These are phyloP conservation scores for Rotaria macrura DNA, from an alignment of 2,888 invertebrate species.

Conservation along the genomic window DNA sequence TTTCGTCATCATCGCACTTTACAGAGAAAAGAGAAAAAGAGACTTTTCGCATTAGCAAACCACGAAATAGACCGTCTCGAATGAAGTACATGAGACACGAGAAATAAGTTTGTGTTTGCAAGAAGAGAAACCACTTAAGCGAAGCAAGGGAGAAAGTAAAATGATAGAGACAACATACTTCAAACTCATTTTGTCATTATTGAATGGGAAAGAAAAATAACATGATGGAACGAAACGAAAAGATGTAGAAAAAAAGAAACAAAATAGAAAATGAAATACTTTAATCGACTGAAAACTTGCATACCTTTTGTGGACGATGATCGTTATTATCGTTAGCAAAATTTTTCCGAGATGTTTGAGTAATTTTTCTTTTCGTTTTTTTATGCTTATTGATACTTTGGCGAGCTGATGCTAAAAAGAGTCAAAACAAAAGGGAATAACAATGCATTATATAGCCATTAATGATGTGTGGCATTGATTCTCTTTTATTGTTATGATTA, in stretches of 20 bases:
- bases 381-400: neutral
- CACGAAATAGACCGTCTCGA: neutral
- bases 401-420: neutral
- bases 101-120: neutral
- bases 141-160: neutral
- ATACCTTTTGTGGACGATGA: neutral
- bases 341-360: neutral
- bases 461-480: too few species aligned
- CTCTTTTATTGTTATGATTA: too few species aligned
- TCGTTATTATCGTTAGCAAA: neutral
- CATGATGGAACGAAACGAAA: too few species aligned
- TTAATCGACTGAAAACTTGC: neutral
- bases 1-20: neutral
- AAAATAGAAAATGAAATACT: neutral
- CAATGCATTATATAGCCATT: neutral
- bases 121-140: neutral
- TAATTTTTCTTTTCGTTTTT: neutral
- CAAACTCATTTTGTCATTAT: neutral
- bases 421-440: neutral
- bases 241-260: too few species aligned
- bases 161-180: neutral
- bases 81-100: neutral
- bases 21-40: neutral
- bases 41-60: neutral
- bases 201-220: neutral